A percentile compares a stretch with the other conserved stretches of the same genome.
These are phyloP conservation scores for Psix sp. DNA, from an alignment of 1,140 invertebrate species.

Conservation along the genomic window DNA sequence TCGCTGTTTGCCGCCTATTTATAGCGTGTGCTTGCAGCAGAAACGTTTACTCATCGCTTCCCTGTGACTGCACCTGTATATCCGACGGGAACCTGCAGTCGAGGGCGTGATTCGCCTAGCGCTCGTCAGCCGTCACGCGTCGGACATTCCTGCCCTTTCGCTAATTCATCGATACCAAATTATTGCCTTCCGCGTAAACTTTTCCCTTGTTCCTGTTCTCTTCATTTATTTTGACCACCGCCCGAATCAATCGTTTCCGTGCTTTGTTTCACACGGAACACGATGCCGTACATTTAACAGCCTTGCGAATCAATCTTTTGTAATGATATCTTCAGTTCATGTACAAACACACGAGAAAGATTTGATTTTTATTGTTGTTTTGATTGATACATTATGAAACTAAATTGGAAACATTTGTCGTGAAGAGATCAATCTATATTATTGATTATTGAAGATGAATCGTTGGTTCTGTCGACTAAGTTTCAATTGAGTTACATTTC, in stretches of 20 bases:
- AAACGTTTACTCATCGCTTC: constrained; percentile 46
- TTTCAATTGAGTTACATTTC: too few relatives aligned
- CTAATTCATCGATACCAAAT: constrained; percentile 40
- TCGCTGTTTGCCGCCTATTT: constrained; percentile 66
- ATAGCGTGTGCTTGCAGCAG: constrained; percentile 44
- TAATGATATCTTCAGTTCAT: constrained; percentile 5
- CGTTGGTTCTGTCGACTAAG: too few relatives aligned
- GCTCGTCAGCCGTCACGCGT: constrained; percentile 34
- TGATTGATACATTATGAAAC: too few relatives aligned
- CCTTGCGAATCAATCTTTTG: neutral
- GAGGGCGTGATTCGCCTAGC: constrained; percentile 31
- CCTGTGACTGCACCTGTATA: constrained; percentile 44
- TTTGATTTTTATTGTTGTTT: too few relatives aligned
- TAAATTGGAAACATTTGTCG: too few relatives aligned
- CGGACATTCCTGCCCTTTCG: constrained; percentile 12
- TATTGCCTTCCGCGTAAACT: constrained; percentile 39
- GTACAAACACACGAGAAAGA: too few relatives aligned
- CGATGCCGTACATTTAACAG: constrained; percentile 2
- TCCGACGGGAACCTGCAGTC: constrained; percentile 14
- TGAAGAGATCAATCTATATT: too few relatives aligned
- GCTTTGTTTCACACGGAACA: constrained; percentile 1
- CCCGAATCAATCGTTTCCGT: neutral
- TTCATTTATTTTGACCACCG: constrained; percentile 11
- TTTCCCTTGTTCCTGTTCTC: constrained; percentile 13
- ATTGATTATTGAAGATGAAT: too few relatives aligned